These are phyloP conservation scores for Beroe forskalii DNA, from an alignment of 37 sponge, comb jelly and placozoan species.

Conservation along the genomic window DNA sequence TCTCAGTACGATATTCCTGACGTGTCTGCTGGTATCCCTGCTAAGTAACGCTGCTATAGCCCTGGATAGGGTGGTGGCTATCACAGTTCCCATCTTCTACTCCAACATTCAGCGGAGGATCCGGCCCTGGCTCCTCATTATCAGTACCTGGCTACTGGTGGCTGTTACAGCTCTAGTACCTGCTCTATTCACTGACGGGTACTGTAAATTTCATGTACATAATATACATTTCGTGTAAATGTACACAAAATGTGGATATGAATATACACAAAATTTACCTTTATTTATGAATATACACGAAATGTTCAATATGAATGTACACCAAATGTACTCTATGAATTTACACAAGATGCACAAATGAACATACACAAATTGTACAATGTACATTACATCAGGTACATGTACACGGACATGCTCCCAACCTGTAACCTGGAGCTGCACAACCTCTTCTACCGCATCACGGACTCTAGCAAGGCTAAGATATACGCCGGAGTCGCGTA, in stretches of 20 bases:
- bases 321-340: not conserved
- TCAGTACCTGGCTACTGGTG: not conserved
- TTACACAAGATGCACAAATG: not conserved
- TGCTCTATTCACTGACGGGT: not conserved
- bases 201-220: not conserved
- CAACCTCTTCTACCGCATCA: not conserved
- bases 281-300: no score
- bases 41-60: slow-evolving; percentile 6
- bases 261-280: no score
- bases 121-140: not conserved
- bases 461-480: not conserved
- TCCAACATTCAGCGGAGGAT: not conserved
- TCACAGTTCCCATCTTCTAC: slow-evolving; percentile 5
- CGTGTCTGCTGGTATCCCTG: slow-evolving; percentile 6
- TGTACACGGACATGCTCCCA: not conserved
- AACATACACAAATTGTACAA: not conserved
- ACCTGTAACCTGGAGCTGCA: slow-evolving; percentile 27
- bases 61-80: not conserved
- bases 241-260: not conserved
- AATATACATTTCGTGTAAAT: not conserved
- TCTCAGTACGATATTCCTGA: not conserved
- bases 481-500: not conserved
- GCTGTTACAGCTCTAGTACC: not conserved
- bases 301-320: no score
- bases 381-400: not conserved